phyloP scores from a whole-genome alignment of 2,113 vertebrate species.

The Athene noctua region DNA sequence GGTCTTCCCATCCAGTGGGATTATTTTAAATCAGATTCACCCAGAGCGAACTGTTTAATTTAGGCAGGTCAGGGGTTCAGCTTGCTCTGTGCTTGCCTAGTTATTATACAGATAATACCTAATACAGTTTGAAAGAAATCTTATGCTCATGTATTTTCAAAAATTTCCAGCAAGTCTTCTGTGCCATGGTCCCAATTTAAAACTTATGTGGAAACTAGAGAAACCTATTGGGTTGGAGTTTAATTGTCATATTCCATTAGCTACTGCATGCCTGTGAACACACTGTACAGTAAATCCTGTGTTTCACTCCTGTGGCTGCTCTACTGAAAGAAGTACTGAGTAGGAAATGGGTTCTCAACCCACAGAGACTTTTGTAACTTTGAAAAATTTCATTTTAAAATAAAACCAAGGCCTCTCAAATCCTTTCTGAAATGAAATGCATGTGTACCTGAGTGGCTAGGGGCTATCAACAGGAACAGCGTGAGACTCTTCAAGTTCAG shows the following conservation, averaged over 20 bases:
- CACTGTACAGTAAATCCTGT: not conserved
- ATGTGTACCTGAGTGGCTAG: not conserved
- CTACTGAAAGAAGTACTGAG: not conserved
- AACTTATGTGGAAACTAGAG: not conserved
- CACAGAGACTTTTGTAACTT: not conserved
- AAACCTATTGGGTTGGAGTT: not conserved
- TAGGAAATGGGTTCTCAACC: not conserved
- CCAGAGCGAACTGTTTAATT: not conserved
- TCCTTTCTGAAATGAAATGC: not conserved
- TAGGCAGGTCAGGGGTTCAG: not conserved
- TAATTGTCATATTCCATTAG: not conserved
- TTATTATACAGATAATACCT: constrained; percentile 3
- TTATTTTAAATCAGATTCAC: not conserved
- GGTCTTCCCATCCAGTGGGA: not conserved
- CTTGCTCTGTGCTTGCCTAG: not conserved
- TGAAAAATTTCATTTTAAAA: not conserved
- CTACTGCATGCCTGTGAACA: not conserved
- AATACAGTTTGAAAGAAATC: not conserved
- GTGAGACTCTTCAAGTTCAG: not conserved
- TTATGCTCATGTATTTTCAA: not conserved
- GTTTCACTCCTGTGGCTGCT: not conserved
- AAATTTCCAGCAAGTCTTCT: not conserved
- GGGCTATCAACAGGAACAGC: not conserved
- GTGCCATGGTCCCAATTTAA: not conserved
- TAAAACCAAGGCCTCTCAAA: not conserved